Evolutionary conservation across 2,888 invertebrate genomes (phyloP), one percentile per base, ranked within the genome.

Genomic region (Eilema caniola): DNA sequence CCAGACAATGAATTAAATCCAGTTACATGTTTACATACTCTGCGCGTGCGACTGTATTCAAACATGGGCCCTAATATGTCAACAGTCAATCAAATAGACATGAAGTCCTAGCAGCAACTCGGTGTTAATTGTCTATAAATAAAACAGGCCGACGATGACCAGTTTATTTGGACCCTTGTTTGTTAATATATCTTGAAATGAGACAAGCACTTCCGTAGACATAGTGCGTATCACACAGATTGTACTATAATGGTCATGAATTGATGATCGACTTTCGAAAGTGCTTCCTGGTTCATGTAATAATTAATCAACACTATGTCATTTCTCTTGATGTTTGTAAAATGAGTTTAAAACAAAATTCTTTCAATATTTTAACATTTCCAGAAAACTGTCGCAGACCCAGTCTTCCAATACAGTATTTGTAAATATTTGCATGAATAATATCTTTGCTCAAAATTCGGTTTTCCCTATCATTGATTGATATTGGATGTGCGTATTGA

Each of bases 41-140:
- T 78, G 71, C 67, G 67, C 66, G 66, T 72, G 73, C 62, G 66
- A 31, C 64, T 62, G 67, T 81, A 78, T 76, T 71, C 76, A 75
- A 83, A 83, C 80, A 76, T 76, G 79, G 80, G 79, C 83, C 82
- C 76, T 78, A 80, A 87, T 88, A 89, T 91, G 91, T 92, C 92
- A 92, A 89, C 91, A 90, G 89, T 88, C 90, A 87, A 92, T 92
- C 89, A 92, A 91, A 91, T 85, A 83, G 82, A 86, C 89, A 86
- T 84, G 83, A 86, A 85, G 84, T 79, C 78, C 76, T 83, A 81
- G 86, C 84, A 83, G 77, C 81, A 78, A 83, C 81, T 82, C 85
- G 76, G 82, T 84, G 86, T 92, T 92, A 90, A 92, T 90, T 89
- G 90, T 85, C 89, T 88, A 89, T 92, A 90, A 92, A 90, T 88